Evolutionary conservation across 2,888 invertebrate species (phyloP), one percentile per base, ranked within the genome.

Genomic region (Eurytoma californica): DNA sequence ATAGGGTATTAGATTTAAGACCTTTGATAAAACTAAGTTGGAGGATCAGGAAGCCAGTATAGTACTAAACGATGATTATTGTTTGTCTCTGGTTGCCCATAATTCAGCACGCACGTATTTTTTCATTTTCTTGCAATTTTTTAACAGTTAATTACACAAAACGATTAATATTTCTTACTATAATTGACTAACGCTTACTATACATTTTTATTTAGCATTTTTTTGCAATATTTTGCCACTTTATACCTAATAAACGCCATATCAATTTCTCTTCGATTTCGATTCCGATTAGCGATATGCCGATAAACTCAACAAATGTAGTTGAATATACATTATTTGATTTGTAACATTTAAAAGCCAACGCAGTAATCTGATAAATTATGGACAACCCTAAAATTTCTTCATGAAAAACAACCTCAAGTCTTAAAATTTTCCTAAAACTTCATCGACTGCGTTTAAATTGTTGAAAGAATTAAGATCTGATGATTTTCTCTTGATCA

Each of bases 11-110:
- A 82, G 84, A 86, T 86, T 87, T 87, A 87, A 86, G 87, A 86
- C 84, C 84, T 86, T 86, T 85, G 86, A 86, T 88, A 88, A 86
- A 89, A 88, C 88, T 89, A 89, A 86, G 85, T 88, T 86, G 87
- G 87, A 87, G 89, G 87, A 88, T 89, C 88, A 87, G 89, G 89
- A 89, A 89, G 89, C 89, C 90, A 89, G 88, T 89, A 88, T 85
- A 86, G 85, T 87, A 87, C 86, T 88, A 85, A 86, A 86, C 84
- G 85, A 86, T 85, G 85, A 88, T 88, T 88, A 88, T 88, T 86
- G 83, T 84, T 39, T 84, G 81, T 79, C 83, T 83, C 79, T 83
- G 90, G 90, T 89, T 90, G 89, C 87, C 90, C 90, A 90, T 89
- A 90, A 90, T 88, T 87, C 88, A 85, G 83, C 80, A 78, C 77